A percentile compares a stretch with the other conserved stretches of the same genome.
Evolutionary conservation across 2,888 invertebrate species (phyloP).

Genomic region (Patella pellucida): DNA sequence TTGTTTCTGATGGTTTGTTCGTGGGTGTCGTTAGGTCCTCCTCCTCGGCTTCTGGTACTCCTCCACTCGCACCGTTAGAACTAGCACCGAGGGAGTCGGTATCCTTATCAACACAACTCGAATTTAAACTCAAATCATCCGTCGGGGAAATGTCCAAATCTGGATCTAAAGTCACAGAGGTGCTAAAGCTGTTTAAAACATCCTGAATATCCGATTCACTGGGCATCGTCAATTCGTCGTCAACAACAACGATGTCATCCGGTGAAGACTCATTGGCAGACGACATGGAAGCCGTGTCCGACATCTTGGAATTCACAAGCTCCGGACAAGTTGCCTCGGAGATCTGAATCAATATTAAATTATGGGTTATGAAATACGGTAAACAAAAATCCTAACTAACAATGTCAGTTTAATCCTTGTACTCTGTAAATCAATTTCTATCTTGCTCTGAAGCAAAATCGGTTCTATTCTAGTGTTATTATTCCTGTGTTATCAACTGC

Average conservation of each 20-base stretch:
- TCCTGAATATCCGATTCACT: conserved; percentile 25
- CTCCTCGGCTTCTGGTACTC: conserved; percentile 13
- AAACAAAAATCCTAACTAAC: no score
- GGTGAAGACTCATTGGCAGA: not conserved
- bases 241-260: not conserved
- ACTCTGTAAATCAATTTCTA: no score
- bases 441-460: no score
- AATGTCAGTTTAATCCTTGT: no score
- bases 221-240: conserved; percentile 17
- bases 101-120: conserved; percentile 17
- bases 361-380: no score
- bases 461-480: no score
- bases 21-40: conserved; percentile 13
- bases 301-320: not conserved
- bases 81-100: conserved; percentile 29
- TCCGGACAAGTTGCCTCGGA: no score
- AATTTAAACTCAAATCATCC: conserved; percentile 7
- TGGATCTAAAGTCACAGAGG: conserved; percentile 23
- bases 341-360: no score
- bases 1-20: conserved; percentile 13
- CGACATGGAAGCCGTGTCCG: not conserved
- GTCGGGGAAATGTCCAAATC: conserved; percentile 28
- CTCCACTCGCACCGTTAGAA: conserved; percentile 26
- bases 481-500: not conserved
- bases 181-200: conserved; percentile 21